These are phyloP conservation scores for Mormyrops boulengeri DNA, from an alignment of 2,797 vertebrate species.

Conservation along the genomic window DNA sequence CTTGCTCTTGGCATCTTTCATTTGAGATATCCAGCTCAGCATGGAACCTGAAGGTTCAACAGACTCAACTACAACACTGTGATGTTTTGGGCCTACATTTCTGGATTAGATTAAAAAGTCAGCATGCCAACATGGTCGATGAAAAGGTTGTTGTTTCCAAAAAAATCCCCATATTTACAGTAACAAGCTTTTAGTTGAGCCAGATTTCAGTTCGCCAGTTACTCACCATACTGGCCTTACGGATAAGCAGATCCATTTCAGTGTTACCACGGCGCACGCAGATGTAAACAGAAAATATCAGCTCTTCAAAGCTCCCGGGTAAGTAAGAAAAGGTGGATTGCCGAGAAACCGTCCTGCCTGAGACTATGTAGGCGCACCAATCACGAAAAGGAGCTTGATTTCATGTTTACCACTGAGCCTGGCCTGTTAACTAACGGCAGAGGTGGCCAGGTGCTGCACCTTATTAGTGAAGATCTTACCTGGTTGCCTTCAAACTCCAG, in stretches of 20 bases:
- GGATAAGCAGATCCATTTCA: neutral
- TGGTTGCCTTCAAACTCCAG: neutral
- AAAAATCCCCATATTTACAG: neutral
- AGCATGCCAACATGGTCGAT: neutral
- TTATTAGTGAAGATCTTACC: neutral
- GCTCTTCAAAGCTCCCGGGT: neutral
- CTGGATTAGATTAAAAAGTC: neutral
- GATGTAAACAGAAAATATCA: slow-evolving; percentile 8
- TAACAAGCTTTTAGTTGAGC: neutral
- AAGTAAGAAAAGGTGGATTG: neutral
- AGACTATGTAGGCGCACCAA: neutral
- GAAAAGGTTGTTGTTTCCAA: slow-evolving; percentile 3
- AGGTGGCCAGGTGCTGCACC: neutral
- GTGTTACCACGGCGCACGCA: neutral
- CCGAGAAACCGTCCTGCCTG: neutral
- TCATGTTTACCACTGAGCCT: neutral
- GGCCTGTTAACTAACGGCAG: neutral
- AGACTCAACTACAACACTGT: neutral
- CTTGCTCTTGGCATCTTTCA: neutral
- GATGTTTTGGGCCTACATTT: neutral
- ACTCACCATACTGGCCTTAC: neutral
- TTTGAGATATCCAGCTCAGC: neutral
- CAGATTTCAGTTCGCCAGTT: neutral
- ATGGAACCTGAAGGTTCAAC: neutral
- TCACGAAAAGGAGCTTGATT: neutral